Conservation (phyloP, 2,113 vertebrate species). For the Bambusicola thoracicus region DNA sequence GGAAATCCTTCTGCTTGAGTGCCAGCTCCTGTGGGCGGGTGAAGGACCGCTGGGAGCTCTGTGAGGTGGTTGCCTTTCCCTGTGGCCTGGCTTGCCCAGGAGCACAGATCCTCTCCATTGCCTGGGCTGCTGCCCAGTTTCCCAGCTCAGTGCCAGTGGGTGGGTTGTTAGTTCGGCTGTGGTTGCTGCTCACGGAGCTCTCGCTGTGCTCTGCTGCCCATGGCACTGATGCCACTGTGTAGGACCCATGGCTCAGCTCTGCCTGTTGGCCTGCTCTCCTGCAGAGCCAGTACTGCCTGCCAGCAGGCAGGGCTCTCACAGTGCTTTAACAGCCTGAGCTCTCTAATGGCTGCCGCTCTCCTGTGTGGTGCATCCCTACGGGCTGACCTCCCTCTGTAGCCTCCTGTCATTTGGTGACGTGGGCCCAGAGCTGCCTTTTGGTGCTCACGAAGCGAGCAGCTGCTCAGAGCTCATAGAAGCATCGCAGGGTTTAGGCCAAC, state of each 20-base stretch:
- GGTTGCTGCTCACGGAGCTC: not conserved
- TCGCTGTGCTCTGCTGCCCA: not conserved
- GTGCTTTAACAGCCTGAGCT: not conserved
- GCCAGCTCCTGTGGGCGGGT: not conserved
- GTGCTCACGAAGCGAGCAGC: not conserved
- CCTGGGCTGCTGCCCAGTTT: not conserved
- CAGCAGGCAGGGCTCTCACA: not conserved
- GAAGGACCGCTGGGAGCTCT: not conserved
- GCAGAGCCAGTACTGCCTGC: not conserved
- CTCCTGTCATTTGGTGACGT: not conserved
- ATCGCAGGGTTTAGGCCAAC: not conserved
- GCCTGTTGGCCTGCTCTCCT: not conserved
- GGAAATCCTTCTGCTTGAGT: not conserved
- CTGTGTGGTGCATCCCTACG: not conserved
- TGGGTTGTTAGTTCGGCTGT: not conserved
- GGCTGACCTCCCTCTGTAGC: not conserved
- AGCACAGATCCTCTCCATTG: not conserved
- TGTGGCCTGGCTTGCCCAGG: not conserved
- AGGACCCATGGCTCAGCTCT: not conserved
- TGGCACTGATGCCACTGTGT: not conserved
- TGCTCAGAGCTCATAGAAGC: not conserved
- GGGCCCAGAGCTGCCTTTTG: not conserved
- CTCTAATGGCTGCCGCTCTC: not conserved
- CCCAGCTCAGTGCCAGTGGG: slow-evolving; percentile 16
- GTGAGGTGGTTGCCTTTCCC: not conserved